These are phyloP conservation scores for Antechinus stuartii DNA, from an alignment of 2,113 vertebrate genomes.

Conservation along the genomic window DNA sequence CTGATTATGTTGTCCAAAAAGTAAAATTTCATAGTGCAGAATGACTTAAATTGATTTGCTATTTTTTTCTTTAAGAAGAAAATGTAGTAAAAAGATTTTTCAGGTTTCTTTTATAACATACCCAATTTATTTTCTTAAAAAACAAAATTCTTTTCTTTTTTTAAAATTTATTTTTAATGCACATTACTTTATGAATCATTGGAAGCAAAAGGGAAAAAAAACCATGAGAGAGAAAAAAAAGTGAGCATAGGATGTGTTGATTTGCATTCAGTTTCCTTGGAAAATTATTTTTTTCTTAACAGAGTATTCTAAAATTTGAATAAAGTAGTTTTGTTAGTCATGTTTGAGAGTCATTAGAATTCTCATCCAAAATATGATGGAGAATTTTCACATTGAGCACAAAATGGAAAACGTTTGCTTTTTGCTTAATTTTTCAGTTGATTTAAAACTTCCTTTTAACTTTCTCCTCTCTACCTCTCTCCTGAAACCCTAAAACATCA, in stretches of 20 bases:
- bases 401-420: neutral
- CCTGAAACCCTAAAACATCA: neutral
- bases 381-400: neutral
- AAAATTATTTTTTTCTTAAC: neutral
- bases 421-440: neutral
- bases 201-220: too few species aligned
- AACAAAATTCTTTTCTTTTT: neutral
- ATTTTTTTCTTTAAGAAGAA: neutral
- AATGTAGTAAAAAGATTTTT: neutral
- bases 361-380: neutral
- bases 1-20: neutral
- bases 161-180: too few species aligned
- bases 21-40: slow-evolving; percentile 20
- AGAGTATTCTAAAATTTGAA: neutral
- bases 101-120: neutral
- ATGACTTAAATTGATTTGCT: neutral
- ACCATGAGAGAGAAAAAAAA: too few species aligned
- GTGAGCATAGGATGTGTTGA: too few species aligned
- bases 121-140: neutral
- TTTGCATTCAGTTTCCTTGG: too few species aligned
- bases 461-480: accelerated
- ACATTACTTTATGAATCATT: too few species aligned
- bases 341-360: neutral
- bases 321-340: neutral
- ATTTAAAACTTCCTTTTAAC: neutral